These are phyloP conservation scores for Sphaeramia orbicularis DNA, from an alignment of 2,797 vertebrate species.

Conservation along the genomic window DNA sequence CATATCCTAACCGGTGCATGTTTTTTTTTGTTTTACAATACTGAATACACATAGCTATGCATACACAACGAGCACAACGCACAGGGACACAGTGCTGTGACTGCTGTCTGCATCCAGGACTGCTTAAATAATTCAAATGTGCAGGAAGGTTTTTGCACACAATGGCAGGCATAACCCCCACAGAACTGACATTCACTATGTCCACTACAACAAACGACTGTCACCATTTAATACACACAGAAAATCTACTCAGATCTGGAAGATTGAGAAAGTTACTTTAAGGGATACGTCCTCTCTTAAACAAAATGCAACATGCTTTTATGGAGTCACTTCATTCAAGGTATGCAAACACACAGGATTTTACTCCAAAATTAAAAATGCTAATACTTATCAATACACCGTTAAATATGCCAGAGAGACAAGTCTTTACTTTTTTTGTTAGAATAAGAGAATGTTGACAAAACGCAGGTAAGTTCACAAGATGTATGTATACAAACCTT, in stretches of 20 bases:
- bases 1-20: conserved; percentile 47
- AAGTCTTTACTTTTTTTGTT: conserved; percentile 1
- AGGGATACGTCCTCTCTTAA: neutral
- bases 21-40: conserved; percentile 17
- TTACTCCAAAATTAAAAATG: neutral
- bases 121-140: conserved; percentile 43
- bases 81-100: conserved; percentile 41
- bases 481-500: conserved; percentile 7
- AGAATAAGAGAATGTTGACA: neutral
- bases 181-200: conserved; percentile 31
- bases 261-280: neutral
- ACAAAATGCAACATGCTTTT: conserved; percentile 18
- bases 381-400: too few species aligned
- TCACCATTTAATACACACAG: conserved; percentile 43
- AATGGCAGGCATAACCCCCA: conserved; percentile 30
- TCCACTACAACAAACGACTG: conserved; percentile 51
- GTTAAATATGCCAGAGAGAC: neutral
- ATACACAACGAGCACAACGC: conserved; percentile 48
- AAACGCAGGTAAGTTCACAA: conserved; percentile 1
- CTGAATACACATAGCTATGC: conserved; percentile 36
- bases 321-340: neutral
- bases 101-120: conserved; percentile 9
- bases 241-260: conserved; percentile 15
- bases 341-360: neutral
- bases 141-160: conserved; percentile 43